These are phyloP conservation scores for Garra rufa DNA, from an alignment of 2,113 vertebrate species.

Conservation along the genomic window DNA sequence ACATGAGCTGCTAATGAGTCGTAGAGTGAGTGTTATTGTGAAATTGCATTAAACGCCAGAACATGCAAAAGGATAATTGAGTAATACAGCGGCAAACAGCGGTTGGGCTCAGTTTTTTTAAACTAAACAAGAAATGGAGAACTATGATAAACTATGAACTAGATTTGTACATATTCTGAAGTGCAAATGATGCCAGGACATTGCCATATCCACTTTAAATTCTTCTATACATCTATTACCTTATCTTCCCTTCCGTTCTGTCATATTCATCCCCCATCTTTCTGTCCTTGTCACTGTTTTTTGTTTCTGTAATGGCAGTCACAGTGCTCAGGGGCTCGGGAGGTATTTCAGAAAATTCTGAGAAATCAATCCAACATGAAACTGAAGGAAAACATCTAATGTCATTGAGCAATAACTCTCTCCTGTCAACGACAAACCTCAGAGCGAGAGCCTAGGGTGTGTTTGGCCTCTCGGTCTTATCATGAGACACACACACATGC, in stretches of 20 bases:
- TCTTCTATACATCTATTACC: background rate
- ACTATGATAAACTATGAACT: background rate
- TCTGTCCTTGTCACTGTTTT: conserved; percentile 30
- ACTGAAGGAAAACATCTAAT: conserved; percentile 85
- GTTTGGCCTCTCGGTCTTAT: conserved; percentile 73
- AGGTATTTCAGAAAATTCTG: conserved; percentile 83
- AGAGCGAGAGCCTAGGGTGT: conserved; percentile 81
- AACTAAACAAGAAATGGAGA: background rate
- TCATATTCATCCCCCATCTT: conserved; percentile 11
- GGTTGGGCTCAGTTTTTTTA: background rate
- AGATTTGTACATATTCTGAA: background rate
- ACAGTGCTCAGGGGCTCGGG: conserved; percentile 78
- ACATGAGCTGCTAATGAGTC: conserved; percentile 80
- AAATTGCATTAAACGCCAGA: conserved; percentile 82
- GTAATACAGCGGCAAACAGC: conserved; percentile 38
- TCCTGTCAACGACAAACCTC: conserved; percentile 81
- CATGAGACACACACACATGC: conserved; percentile 74
- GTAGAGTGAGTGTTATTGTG: conserved; percentile 80
- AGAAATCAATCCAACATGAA: conserved; percentile 85
- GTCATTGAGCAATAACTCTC: conserved; percentile 85
- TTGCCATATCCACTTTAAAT: background rate
- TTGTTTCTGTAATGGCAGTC: conserved; percentile 58
- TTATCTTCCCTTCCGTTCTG: conserved; percentile 4
- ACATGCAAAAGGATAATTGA: conserved; percentile 53
- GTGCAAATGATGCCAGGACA: background rate